Conservation (phyloP, 2,797 vertebrate genomes). For the Oophaga sylvatica region DNA sequence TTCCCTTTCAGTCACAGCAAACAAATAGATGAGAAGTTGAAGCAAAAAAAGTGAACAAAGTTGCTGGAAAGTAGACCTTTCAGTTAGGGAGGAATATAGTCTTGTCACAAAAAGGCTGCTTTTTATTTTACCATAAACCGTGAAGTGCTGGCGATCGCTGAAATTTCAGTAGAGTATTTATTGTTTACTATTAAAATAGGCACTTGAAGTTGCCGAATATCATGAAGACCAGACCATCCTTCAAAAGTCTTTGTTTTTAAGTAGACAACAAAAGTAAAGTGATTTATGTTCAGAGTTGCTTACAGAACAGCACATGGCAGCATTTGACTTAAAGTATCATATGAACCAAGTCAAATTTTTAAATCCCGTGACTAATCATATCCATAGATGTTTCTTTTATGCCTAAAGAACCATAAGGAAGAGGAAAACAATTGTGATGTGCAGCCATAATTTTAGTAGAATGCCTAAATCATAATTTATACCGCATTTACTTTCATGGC, state of each 20-base stretch:
- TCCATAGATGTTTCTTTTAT: constrained; percentile 49
- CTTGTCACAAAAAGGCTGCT: neutral
- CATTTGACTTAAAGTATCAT: constrained; percentile 51
- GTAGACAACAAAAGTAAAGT: constrained; percentile 33
- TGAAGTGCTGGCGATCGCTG: neutral
- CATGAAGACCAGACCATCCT: neutral
- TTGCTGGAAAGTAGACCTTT: neutral
- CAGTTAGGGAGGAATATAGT: neutral
- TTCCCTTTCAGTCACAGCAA: neutral
- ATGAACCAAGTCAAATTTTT: constrained; percentile 33
- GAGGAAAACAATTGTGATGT: constrained; percentile 34
- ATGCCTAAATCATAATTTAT: constrained; percentile 1
- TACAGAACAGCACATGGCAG: constrained; percentile 32
- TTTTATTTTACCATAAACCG: neutral
- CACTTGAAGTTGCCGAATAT: constrained; percentile 5
- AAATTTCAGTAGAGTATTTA: constrained; percentile 7
- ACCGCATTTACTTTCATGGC: neutral
- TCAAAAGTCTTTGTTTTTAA: constrained; percentile 27
- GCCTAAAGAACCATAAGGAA: constrained; percentile 29
- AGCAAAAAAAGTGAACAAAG: neutral
- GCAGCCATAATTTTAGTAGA: constrained; percentile 14
- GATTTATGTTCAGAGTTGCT: constrained; percentile 34
- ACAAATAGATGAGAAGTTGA: neutral
- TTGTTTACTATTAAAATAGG: neutral
- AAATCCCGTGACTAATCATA: constrained; percentile 48